phyloP scores from a whole-genome alignment of 2,888 invertebrate genomes.

The Timandra comae region DNA sequence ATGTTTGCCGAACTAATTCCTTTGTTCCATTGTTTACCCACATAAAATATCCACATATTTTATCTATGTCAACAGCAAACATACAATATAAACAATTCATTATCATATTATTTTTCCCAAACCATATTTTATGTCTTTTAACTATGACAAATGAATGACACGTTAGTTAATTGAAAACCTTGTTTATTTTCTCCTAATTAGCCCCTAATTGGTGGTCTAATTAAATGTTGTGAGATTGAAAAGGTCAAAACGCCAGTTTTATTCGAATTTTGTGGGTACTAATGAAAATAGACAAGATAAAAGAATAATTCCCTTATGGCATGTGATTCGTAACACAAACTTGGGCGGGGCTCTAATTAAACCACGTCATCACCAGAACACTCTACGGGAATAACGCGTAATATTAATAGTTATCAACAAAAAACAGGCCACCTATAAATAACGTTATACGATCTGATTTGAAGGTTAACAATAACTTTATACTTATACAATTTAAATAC shows the following conservation, averaged over 20 bases:
- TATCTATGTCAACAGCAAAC: too few species aligned
- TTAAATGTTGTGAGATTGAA: too few species aligned
- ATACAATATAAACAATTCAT: too few species aligned
- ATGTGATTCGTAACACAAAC: conserved; percentile 25
- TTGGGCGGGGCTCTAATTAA: conserved; percentile 55
- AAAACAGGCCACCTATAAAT: conserved; percentile 18
- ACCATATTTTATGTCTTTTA: too few species aligned
- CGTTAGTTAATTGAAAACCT: too few species aligned
- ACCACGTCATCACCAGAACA: conserved; percentile 29
- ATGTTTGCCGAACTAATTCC: conserved; percentile 21
- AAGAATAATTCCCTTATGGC: conserved; percentile 35
- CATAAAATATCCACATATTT: conserved; percentile 9
- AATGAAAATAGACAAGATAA: conserved; percentile 40
- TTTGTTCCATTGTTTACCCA: conserved; percentile 13
- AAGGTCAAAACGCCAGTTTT: too few species aligned
- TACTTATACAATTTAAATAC: too few species aligned
- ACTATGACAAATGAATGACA: too few species aligned
- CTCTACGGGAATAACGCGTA: conserved; percentile 23
- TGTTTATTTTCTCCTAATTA: too few species aligned
- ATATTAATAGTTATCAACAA: conserved; percentile 21
- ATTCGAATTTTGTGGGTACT: conserved; percentile 19
- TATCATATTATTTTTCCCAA: too few species aligned
- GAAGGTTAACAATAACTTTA: conserved; percentile 9
- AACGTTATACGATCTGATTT: conserved; percentile 11
- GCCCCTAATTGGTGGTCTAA: too few species aligned